A percentile compares a stretch with the other conserved stretches of the same genome.
Evolutionary conservation across 2,888 invertebrate species (phyloP).

Genomic region (Neria commutata): DNA sequence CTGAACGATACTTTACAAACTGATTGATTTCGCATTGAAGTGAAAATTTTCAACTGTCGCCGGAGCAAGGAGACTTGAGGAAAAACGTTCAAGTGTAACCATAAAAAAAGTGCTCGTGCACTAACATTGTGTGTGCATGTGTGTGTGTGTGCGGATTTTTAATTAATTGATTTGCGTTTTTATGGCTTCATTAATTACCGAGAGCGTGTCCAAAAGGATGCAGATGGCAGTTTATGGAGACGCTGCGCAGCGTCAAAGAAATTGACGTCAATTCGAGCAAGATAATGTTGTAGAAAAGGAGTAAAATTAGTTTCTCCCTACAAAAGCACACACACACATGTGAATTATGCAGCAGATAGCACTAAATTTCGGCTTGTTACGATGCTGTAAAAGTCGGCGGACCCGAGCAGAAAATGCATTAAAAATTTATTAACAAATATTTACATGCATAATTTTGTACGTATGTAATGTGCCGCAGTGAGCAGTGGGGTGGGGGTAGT

Average conservation of each 20-base stretch:
- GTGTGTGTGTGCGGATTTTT: constrained; percentile 48
- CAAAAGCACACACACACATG: too few relatives aligned
- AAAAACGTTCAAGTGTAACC: constrained; percentile 49
- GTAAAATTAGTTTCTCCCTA: constrained; percentile 1
- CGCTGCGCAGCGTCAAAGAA: constrained; percentile 31
- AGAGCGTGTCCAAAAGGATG: constrained; percentile 18
- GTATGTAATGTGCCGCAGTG: too few relatives aligned
- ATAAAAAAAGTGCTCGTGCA: constrained; percentile 36
- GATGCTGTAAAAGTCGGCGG: constrained; percentile 43
- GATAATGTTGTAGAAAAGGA: background rate
- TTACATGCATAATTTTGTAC: background rate
- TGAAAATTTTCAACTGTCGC: constrained; percentile 10
- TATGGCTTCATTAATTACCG: constrained; percentile 57
- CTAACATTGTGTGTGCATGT: constrained; percentile 3
- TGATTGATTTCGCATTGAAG: constrained; percentile 37
- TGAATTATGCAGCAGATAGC: constrained; percentile 26
- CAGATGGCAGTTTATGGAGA: constrained; percentile 27
- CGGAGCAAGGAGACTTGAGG: constrained; percentile 28
- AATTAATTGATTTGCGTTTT: constrained; percentile 58
- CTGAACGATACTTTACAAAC: constrained; percentile 20
- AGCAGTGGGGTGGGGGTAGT: background rate
- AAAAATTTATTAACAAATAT: constrained; percentile 53
- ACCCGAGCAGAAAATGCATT: constrained; percentile 37
- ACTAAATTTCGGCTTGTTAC: constrained; percentile 45
- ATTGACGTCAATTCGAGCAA: background rate